Evolutionary conservation across 2,113 vertebrate genomes (phyloP).

Genomic region (Pachyramphus minor): DNA sequence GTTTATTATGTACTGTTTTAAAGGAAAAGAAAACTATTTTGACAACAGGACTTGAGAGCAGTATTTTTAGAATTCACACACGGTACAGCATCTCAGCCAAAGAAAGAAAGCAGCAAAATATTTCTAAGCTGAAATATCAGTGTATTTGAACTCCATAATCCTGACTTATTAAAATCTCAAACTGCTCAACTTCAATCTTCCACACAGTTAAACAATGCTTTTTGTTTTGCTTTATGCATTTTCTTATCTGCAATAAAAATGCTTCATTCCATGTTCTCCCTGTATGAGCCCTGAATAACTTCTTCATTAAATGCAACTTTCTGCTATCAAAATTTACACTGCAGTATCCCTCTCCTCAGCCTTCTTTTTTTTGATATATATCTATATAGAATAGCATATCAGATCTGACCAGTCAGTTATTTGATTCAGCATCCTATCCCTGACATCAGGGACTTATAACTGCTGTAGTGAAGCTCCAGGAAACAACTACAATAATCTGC

Average conservation of each 20-base stretch:
- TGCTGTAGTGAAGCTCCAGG: background rate
- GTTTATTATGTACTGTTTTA: background rate
- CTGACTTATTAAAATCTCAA: slow-evolving; percentile 47
- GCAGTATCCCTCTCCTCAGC: background rate
- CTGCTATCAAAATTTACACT: background rate
- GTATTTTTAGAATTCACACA: slow-evolving; percentile 55
- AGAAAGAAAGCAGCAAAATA: slow-evolving; percentile 20
- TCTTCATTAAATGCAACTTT: slow-evolving; percentile 28
- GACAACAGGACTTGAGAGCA: background rate
- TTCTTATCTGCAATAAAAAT: slow-evolving; percentile 29
- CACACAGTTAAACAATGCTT: slow-evolving; percentile 22
- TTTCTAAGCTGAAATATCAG: slow-evolving; percentile 16
- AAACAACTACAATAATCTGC: background rate
- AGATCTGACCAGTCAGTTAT: background rate
- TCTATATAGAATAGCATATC: background rate
- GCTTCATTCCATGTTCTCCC: background rate
- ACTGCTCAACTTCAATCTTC: slow-evolving; percentile 31
- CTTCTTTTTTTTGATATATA: background rate
- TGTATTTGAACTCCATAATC: slow-evolving; percentile 10
- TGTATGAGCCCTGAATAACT: background rate
- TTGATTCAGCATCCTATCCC: background rate
- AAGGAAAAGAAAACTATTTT: slow-evolving; percentile 2
- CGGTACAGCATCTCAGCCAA: background rate
- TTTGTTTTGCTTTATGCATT: background rate
- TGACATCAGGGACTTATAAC: background rate